Evolutionary conservation across 2,888 invertebrate species (phyloP).

Genomic region (Andricus curvator): DNA sequence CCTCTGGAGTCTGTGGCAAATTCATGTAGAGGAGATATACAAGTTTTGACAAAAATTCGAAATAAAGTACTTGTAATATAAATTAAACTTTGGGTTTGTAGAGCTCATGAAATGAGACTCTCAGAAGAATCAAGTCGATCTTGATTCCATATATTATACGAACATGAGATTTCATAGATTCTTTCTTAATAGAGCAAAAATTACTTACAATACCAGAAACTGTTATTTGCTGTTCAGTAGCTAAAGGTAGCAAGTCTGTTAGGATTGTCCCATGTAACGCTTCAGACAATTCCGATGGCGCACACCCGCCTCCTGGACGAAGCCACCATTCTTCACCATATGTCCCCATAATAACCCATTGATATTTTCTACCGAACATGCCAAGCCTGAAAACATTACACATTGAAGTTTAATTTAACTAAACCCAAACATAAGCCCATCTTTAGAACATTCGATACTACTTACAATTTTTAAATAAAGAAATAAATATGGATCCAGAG

Average conservation of each 20-base stretch:
- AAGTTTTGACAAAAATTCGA: neutral
- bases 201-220: slow-evolving; percentile 92
- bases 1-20: slow-evolving; percentile 88
- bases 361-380: slow-evolving; percentile 88
- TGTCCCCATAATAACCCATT: slow-evolving; percentile 96
- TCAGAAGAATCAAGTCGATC: too few species aligned
- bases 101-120: too few species aligned
- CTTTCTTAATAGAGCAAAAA: too few species aligned
- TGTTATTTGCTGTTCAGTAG: slow-evolving; percentile 91
- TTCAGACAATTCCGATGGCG: slow-evolving; percentile 82
- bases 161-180: too few species aligned
- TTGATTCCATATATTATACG: too few species aligned
- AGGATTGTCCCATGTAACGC: slow-evolving; percentile 94
- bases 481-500: too few species aligned
- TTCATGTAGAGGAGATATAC: neutral
- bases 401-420: too few species aligned
- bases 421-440: too few species aligned
- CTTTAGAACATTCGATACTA: too few species aligned
- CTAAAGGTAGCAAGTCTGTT: slow-evolving; percentile 92
- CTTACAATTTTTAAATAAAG: too few species aligned
- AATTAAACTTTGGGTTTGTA: too few species aligned
- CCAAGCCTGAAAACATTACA: slow-evolving; percentile 27
- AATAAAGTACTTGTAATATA: neutral
- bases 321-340: slow-evolving; percentile 89
- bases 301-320: slow-evolving; percentile 70